These are phyloP conservation scores for Torymus auratus DNA, from an alignment of 2,888 invertebrate genomes.

Conservation along the genomic window DNA sequence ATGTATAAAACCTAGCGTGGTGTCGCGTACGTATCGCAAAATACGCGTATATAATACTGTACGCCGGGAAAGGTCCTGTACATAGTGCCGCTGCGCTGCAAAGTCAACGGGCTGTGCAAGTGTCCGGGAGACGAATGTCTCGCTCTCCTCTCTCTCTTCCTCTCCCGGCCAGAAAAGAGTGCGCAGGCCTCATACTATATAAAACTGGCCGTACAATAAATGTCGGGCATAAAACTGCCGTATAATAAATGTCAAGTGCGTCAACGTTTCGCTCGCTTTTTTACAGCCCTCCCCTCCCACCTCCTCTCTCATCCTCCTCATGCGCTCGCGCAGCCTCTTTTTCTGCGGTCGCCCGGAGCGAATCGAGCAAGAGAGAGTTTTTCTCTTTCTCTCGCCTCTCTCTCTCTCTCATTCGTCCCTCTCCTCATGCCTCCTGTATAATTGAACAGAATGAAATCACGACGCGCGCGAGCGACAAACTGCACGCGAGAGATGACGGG, in stretches of 20 bases:
- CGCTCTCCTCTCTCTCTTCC: conserved; percentile 21
- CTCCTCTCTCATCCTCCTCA: conserved; percentile 17
- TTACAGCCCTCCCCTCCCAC: conserved; percentile 31
- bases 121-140: conserved; percentile 62
- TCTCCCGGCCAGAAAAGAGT: conserved; percentile 38
- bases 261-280: conserved; percentile 56
- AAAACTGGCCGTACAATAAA: conserved; percentile 60
- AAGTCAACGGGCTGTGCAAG: conserved; percentile 44
- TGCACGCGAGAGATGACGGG: neutral
- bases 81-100: neutral
- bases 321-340: conserved; percentile 28
- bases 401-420: conserved; percentile 1
- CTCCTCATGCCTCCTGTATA: conserved; percentile 28
- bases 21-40: neutral
- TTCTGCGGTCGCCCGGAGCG: conserved; percentile 53
- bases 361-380: conserved; percentile 38
- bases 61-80: neutral
- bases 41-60: neutral
- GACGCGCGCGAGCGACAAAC: neutral
- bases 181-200: conserved; percentile 50
- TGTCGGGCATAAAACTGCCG: conserved; percentile 60
- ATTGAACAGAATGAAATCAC: conserved; percentile 52
- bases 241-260: conserved; percentile 60
- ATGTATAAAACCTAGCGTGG: neutral
- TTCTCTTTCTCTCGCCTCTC: conserved; percentile 13